phyloP scores from a whole-genome alignment of 2,113 vertebrate species.

The Oryzias javanicus region DNA sequence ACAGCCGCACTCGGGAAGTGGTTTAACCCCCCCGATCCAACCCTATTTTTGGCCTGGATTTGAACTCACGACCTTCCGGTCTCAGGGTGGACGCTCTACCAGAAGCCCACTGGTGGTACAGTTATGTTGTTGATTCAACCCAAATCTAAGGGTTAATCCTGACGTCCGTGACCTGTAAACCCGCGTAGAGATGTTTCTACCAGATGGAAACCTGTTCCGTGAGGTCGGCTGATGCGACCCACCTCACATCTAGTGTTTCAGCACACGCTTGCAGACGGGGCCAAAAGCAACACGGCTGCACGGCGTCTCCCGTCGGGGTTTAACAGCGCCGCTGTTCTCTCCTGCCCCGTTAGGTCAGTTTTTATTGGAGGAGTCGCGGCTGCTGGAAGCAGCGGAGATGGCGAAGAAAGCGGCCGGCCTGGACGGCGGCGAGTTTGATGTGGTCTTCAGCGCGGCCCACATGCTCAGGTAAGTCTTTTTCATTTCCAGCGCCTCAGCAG shows the following conservation, averaged over 20 bases:
- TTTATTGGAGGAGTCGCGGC: slow-evolving; percentile 92
- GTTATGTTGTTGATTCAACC: too few species aligned
- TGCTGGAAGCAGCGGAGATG: slow-evolving; percentile 96
- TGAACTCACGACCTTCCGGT: too few species aligned
- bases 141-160: too few species aligned
- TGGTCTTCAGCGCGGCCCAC: slow-evolving; percentile 97
- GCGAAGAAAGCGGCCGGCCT: slow-evolving; percentile 94
- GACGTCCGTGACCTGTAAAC: slow-evolving; percentile 32
- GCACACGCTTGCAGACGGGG: slow-evolving; percentile 29
- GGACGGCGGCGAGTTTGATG: slow-evolving; percentile 92
- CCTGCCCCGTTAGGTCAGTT: slow-evolving; percentile 86
- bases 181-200: slow-evolving; percentile 22
- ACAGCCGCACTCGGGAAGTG: too few species aligned
- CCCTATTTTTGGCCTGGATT: too few species aligned
- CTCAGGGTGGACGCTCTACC: too few species aligned
- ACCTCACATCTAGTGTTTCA: slow-evolving; percentile 54
- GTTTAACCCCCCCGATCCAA: too few species aligned
- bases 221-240: slow-evolving; percentile 45
- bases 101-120: too few species aligned
- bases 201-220: slow-evolving; percentile 31
- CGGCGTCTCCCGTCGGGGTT: slow-evolving; percentile 36
- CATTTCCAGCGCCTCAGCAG: slow-evolving; percentile 4
- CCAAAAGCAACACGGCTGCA: slow-evolving; percentile 51
- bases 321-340: slow-evolving; percentile 39
- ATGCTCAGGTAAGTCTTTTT: slow-evolving; percentile 89